These are phyloP conservation scores for Anhinga anhinga DNA, from an alignment of 2,113 vertebrate genomes.

Conservation along the genomic window DNA sequence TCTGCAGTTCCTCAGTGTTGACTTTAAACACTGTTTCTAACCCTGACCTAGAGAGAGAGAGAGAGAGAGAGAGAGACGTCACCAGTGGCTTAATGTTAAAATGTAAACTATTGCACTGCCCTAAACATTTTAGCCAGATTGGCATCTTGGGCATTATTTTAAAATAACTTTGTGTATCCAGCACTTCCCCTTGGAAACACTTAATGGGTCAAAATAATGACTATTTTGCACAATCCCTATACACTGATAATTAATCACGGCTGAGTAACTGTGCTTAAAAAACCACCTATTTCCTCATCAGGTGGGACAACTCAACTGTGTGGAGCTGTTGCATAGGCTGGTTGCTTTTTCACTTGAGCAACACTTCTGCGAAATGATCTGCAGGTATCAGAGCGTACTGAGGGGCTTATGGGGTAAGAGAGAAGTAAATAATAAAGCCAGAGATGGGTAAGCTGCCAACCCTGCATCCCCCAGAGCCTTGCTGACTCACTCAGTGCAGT, in stretches of 20 bases:
- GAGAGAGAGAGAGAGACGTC: background rate
- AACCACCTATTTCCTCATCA: background rate
- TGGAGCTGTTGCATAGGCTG: fast-evolving
- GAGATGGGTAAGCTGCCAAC: background rate
- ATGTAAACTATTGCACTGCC: background rate
- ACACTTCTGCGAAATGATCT: background rate
- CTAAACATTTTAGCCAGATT: background rate
- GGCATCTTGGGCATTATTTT: background rate
- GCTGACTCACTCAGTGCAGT: background rate
- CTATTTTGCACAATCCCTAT: background rate
- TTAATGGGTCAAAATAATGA: background rate
- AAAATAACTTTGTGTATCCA: background rate
- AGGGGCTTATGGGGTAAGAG: background rate
- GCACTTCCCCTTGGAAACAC: background rate
- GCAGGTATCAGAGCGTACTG: background rate
- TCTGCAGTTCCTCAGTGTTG: slow-evolving; percentile 46
- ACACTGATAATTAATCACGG: background rate
- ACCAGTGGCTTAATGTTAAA: background rate
- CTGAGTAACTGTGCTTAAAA: background rate
- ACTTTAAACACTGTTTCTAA: slow-evolving; percentile 51
- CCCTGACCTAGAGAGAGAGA: slow-evolving; percentile 51
- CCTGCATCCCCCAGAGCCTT: background rate
- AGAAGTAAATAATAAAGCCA: background rate
- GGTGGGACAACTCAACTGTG: background rate
- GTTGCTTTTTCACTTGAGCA: background rate